phyloP scores from a whole-genome alignment of 2,113 vertebrate species.

The Lates calcarifer region DNA sequence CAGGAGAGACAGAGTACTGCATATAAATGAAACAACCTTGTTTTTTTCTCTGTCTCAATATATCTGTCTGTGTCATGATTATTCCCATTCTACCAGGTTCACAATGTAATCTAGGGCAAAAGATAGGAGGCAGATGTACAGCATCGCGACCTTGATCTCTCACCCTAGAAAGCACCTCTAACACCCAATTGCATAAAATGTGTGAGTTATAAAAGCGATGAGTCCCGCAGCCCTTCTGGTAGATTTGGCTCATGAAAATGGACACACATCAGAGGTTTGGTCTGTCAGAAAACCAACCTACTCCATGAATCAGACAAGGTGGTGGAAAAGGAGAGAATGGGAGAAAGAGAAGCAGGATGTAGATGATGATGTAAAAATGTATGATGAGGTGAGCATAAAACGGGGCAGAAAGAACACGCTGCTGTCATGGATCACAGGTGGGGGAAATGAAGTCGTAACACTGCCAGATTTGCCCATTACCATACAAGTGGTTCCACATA shows the following conservation, averaged over 20 bases:
- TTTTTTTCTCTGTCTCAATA: not conserved
- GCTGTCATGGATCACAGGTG: slow-evolving; percentile 63
- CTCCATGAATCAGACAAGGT: slow-evolving; percentile 61
- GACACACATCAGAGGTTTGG: slow-evolving; percentile 29
- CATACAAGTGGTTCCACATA: not conserved
- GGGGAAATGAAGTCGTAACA: slow-evolving; percentile 69
- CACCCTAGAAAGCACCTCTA: slow-evolving; percentile 25
- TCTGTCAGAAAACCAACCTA: slow-evolving; percentile 36
- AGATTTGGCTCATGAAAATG: slow-evolving; percentile 46
- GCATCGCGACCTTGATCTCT: slow-evolving; percentile 42
- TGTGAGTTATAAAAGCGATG: slow-evolving; percentile 39
- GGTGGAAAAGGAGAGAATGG: slow-evolving; percentile 27
- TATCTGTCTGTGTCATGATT: not conserved
- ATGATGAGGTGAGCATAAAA: slow-evolving; percentile 57
- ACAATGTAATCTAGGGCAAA: slow-evolving; percentile 20
- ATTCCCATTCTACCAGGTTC: not conserved
- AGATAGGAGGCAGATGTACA: slow-evolving; percentile 34
- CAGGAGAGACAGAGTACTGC: not conserved
- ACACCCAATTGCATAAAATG: slow-evolving; percentile 36
- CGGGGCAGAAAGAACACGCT: slow-evolving; percentile 26
- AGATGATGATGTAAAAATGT: slow-evolving; percentile 50
- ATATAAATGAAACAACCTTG: not conserved
- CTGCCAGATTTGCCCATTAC: slow-evolving; percentile 43
- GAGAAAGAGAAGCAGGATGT: slow-evolving; percentile 33
- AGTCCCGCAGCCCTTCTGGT: slow-evolving; percentile 52